Base-by-base conservation (phyloP, 2,888 invertebrate species). In the Aleiodes testaceus region DNA sequence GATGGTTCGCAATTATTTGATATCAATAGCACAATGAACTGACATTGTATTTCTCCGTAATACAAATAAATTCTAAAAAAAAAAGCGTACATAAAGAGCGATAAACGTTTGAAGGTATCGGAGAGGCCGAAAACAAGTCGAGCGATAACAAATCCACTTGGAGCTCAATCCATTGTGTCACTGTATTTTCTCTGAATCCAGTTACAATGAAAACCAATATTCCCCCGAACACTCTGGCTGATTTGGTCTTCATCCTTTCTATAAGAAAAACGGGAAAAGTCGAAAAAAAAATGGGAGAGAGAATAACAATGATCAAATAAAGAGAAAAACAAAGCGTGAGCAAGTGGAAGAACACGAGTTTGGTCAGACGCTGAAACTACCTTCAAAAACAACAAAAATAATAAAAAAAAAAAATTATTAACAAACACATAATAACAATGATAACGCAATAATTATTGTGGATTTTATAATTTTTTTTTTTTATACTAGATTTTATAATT, bases 101-200 rank as follows among this genome's bases (percentile, higher is more conserved):
- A 45, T 63, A 63, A 63, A 63, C 14, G 47, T 36, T 36, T 36
- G 36, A 36, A 36, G 9, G 11, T 36, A 36, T 7, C 11, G 36
- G 36, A 36, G 9, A 11, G 36, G 36, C 22, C 14, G 45, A 7
- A 45, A n/a, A 45, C 63, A 22, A 63, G 44, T 63, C 12, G 45
- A 45, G 45, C 14, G 63, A 63, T 63, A 63, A 18, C 63, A 63
- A 45, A 63, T 63, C 63, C 63, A 5, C 22, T 45, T 12, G 47
- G 20, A 22, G 16, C 36, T 59, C 18, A 18, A 59, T 26, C 63
- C 22, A 22, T 44, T 63, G 63, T 63, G 20, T 44, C 45, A 63
- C 22, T 20, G 20, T 45, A 45, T 20, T 63, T 45, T 14, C 16
- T 47, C 7, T 47, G 16, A 47, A 47, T 47, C 16, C 16, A 47